Evolutionary conservation across 1,140 invertebrate genomes (phyloP).

Genomic region (Thaumetopoea pityocampa): DNA sequence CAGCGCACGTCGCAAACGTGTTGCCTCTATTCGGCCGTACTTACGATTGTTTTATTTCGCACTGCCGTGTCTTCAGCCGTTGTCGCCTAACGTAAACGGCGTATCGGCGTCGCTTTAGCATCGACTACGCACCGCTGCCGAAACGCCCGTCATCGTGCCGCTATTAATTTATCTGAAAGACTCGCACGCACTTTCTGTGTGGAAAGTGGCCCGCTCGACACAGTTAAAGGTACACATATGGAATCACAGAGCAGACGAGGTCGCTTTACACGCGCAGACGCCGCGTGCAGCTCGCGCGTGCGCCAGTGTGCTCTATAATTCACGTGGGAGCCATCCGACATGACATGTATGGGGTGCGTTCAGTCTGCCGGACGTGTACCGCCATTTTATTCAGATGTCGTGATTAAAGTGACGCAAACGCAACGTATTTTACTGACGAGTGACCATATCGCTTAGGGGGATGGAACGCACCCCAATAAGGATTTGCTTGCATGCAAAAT

Average conservation of each 20-base stretch:
- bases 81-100: conserved; percentile 35
- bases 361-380: too few relatives aligned
- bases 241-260: conserved; percentile 3
- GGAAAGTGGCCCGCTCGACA: conserved; percentile 13
- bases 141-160: conserved; percentile 21
- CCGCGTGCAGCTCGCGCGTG: too few relatives aligned
- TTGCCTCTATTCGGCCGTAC: conserved; percentile 28
- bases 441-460: too few relatives aligned
- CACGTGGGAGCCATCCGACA: too few relatives aligned
- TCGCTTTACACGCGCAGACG: conserved; percentile 1
- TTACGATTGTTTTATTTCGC: conserved; percentile 37
- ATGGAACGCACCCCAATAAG: conserved; percentile 19
- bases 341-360: conserved; percentile 7
- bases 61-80: conserved; percentile 25
- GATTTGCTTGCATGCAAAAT: conserved; percentile 6
- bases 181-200: conserved; percentile 29
- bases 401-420: too few relatives aligned
- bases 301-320: too few relatives aligned
- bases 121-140: conserved; percentile 30
- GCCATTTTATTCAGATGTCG: too few relatives aligned
- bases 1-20: conserved; percentile 12
- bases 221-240: conserved; percentile 6
- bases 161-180: conserved; percentile 40
- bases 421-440: too few relatives aligned
- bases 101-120: conserved; percentile 27